Conservation (phyloP, 2,113 vertebrate species). For the Corydoras sp. region DNA sequence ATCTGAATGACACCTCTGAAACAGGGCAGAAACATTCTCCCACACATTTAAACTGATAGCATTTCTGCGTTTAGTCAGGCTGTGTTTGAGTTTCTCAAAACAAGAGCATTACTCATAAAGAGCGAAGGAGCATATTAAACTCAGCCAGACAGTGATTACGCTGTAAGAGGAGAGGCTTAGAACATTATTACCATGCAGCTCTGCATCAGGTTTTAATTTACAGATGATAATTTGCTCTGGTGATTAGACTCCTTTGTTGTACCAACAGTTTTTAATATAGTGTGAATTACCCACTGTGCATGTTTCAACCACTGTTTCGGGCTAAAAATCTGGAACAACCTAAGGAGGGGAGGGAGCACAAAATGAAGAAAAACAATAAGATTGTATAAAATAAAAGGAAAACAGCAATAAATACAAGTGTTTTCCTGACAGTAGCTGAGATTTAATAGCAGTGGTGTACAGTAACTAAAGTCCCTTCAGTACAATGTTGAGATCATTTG, state of each 20-base stretch:
- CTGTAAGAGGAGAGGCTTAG: slow-evolving; percentile 51
- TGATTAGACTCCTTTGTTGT: slow-evolving; percentile 88
- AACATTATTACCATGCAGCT: slow-evolving; percentile 61
- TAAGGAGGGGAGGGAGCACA: slow-evolving; percentile 52
- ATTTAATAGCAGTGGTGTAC: neutral
- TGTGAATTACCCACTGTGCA: slow-evolving; percentile 95
- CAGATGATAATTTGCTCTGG: slow-evolving; percentile 92
- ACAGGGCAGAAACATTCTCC: slow-evolving; percentile 9
- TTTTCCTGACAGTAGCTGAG: slow-evolving; percentile 80
- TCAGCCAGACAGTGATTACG: slow-evolving; percentile 56
- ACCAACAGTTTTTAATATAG: slow-evolving; percentile 93
- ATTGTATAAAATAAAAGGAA: slow-evolving; percentile 58
- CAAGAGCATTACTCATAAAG: slow-evolving; percentile 34
- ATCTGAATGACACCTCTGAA: slow-evolving; percentile 35
- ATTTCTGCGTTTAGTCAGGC: slow-evolving; percentile 28
- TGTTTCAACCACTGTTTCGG: slow-evolving; percentile 87
- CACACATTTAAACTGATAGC: slow-evolving; percentile 29
- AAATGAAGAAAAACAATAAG: slow-evolving; percentile 35
- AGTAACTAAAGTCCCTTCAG: no score
- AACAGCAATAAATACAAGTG: slow-evolving; percentile 70
- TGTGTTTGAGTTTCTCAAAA: slow-evolving; percentile 16
- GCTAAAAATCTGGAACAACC: slow-evolving; percentile 80
- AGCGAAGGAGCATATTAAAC: slow-evolving; percentile 55
- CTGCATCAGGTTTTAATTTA: slow-evolving; percentile 86
- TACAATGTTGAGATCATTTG: no score